Evolutionary conservation across 2,888 invertebrate genomes (phyloP), one percentile per base, ranked within the genome.

Genomic region (Anoncus sp.): DNA sequence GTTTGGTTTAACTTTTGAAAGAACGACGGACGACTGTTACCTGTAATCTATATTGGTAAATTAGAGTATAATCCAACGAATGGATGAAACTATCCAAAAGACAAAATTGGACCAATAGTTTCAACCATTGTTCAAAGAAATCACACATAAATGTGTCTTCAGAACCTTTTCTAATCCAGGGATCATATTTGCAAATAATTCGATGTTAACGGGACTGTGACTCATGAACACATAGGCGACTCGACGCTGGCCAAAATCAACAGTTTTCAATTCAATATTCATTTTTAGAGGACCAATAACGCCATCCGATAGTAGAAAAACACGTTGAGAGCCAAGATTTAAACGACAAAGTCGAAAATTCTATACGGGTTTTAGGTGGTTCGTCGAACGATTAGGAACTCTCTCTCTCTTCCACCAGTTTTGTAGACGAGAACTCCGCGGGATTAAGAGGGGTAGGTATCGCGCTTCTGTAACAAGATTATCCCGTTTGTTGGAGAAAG

Each of bases 391-490:
- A 78, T 78, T 71, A 71, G 78, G 31, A 20, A 51, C 51, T 65
- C 69, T 20, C 49, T 22, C 10, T 45, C 51, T 65, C 69, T 20
- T 22, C 49, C 10, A 22, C 35, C 35, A 31, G 35, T 27, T 47
- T 40, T 69, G 62, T 69, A 77, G 77, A 38, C 66, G 81, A 69
- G 71, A 77, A 67, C 71, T 79, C 65, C 69, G 31, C 62, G 53
- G 63, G 81, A 77, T 79, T 81, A 81, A 75, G 67, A 59, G 73
- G 53, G 83, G 85, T 86, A 84, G 85, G 84, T 88, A 88, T 88
- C 87, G 86, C 82, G 57, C 62, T 62, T 35, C 74, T 81, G 82
- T 87, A 90, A 90, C 89, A 86, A 87, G 90, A 90, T 90, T 90
- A 90, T 88, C 86, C 84, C 79, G 71, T 49, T 70, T 38, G 74